Evolutionary conservation across 2,113 vertebrate genomes (phyloP).

Genomic region (Stegastes partitus): DNA sequence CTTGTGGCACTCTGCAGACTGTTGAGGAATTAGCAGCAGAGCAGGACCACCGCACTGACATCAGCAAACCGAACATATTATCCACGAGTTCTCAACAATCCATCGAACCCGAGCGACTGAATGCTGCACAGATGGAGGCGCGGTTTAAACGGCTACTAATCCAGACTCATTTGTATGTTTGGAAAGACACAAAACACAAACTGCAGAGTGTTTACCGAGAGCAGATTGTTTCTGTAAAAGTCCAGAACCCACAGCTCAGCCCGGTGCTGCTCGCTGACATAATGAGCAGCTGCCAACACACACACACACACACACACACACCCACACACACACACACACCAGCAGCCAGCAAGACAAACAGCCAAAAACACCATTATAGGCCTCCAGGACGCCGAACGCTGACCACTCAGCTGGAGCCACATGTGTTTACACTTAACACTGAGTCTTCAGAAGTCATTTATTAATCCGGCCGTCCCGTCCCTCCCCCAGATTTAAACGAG

Average conservation of each 20-base stretch:
- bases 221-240: constrained; percentile 56
- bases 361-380: constrained; percentile 22
- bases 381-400: background rate
- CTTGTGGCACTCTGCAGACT: background rate
- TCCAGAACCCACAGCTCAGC: constrained; percentile 30
- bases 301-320: too few species aligned
- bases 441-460: background rate
- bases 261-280: constrained; percentile 26
- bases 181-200: constrained; percentile 33
- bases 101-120: background rate
- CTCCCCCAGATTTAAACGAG: background rate
- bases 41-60: background rate
- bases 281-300: constrained; percentile 60
- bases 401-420: constrained; percentile 13
- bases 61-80: background rate
- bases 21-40: background rate
- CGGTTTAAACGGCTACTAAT: constrained; percentile 13
- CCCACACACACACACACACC: background rate
- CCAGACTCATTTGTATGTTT: constrained; percentile 40
- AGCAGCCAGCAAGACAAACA: background rate
- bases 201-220: constrained; percentile 39
- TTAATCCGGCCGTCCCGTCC: background rate
- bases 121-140: constrained; percentile 33
- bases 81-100: constrained; percentile 3
- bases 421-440: background rate